These are phyloP conservation scores for Petrocephalus microphthalmus DNA, from an alignment of 2,113 vertebrate genomes.

Conservation along the genomic window DNA sequence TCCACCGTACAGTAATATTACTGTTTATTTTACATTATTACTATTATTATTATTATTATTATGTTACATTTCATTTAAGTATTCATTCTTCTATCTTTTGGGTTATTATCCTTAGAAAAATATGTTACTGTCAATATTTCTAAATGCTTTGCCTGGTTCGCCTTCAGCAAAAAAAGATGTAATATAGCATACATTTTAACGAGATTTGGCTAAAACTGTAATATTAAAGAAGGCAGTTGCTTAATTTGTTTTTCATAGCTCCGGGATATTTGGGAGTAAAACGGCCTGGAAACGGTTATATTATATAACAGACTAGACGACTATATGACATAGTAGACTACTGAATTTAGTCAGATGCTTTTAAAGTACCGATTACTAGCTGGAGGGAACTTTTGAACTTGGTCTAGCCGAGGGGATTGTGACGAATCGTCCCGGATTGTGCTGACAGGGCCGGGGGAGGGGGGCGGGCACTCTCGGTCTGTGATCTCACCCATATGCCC, in stretches of 20 bases:
- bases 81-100: neutral
- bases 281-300: neutral
- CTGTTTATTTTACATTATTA: neutral
- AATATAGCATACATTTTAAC: neutral
- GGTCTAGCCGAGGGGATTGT: neutral
- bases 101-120: neutral
- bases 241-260: neutral
- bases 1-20: neutral
- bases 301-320: neutral
- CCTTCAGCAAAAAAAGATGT: neutral
- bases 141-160: neutral
- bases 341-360: neutral
- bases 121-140: neutral
- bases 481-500: constrained; percentile 16
- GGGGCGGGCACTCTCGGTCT: neutral
- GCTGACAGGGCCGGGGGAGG: constrained; percentile 3
- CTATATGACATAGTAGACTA: neutral
- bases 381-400: neutral
- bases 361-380: neutral
- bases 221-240: neutral
- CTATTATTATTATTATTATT: no score
- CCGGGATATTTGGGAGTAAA: neutral
- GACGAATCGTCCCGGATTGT: neutral
- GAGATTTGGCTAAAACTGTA: neutral
- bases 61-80: neutral